A percentile compares a stretch with the other conserved stretches of the same genome.
Evolutionary conservation across 2,797 vertebrate species (phyloP).

Genomic region (Sebastes diaconus): DNA sequence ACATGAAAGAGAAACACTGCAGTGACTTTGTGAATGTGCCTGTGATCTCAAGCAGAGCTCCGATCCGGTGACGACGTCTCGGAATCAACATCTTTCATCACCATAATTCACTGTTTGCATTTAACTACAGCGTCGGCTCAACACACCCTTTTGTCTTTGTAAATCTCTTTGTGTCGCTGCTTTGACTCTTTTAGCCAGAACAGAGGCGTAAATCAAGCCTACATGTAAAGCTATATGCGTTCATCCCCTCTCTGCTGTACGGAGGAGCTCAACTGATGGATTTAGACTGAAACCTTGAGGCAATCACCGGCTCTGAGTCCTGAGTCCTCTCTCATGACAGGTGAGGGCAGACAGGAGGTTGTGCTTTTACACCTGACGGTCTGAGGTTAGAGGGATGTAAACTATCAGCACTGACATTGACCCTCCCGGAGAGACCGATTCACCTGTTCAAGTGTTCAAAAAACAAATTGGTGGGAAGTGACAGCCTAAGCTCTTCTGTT

Average conservation of each 20-base stretch:
- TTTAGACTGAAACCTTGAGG: constrained; percentile 29
- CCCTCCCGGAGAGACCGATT: neutral
- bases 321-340: constrained; percentile 14
- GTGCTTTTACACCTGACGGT: neutral
- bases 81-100: constrained; percentile 33
- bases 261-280: constrained; percentile 18
- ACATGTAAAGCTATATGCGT: constrained; percentile 5
- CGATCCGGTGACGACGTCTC: neutral
- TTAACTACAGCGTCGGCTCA: neutral
- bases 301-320: neutral
- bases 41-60: neutral
- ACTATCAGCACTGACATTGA: neutral
- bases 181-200: constrained; percentile 19
- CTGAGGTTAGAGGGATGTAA: neutral
- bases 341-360: constrained; percentile 12
- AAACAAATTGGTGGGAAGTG: neutral
- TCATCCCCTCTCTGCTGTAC: neutral
- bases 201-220: constrained; percentile 35
- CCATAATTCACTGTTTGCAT: constrained; percentile 18
- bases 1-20: neutral
- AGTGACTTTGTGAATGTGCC: constrained; percentile 8
- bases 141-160: constrained; percentile 12
- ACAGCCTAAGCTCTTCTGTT: neutral
- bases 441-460: neutral
- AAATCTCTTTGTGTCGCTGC: constrained; percentile 23